phyloP scores from a whole-genome alignment of 2,113 vertebrate species.

The Cheirogaleus medius region DNA sequence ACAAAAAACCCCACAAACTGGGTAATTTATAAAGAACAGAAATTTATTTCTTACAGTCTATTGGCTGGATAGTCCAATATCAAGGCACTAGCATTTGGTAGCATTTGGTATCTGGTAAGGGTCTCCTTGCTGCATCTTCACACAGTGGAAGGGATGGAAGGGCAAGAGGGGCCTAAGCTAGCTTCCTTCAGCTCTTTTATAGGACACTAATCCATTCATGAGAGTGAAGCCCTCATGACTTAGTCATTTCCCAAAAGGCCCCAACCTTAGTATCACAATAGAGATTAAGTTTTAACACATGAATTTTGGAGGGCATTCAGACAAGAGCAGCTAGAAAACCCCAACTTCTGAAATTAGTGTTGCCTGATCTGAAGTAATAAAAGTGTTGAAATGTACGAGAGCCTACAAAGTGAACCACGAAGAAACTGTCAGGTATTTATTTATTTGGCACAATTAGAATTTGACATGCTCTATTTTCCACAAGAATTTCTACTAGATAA shows the following conservation, averaged over 20 bases:
- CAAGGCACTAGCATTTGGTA: no score
- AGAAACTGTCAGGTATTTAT: constrained; percentile 71
- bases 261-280: not conserved
- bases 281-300: not conserved
- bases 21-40: not conserved
- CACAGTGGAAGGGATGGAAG: not conserved
- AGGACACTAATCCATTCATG: not conserved
- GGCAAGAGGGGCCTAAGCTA: not conserved
- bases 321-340: constrained; percentile 4
- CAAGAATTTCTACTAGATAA: not conserved
- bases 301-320: not conserved
- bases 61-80: not conserved
- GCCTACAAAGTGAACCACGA: constrained; percentile 64
- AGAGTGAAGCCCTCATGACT: not conserved
- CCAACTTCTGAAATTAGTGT: constrained; percentile 57
- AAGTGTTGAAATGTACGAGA: constrained; percentile 70
- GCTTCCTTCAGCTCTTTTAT: not conserved
- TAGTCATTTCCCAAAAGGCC: not conserved
- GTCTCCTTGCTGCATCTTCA: not conserved
- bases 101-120: not conserved
- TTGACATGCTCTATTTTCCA: not conserved
- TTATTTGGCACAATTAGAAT: constrained; percentile 12
- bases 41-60: not conserved
- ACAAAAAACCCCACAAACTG: not conserved
- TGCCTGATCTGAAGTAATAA: constrained; percentile 50